Evolutionary conservation across 2,797 vertebrate species (phyloP), one percentile per base, ranked within the genome.

Genomic region (Coreius guichenoti): DNA sequence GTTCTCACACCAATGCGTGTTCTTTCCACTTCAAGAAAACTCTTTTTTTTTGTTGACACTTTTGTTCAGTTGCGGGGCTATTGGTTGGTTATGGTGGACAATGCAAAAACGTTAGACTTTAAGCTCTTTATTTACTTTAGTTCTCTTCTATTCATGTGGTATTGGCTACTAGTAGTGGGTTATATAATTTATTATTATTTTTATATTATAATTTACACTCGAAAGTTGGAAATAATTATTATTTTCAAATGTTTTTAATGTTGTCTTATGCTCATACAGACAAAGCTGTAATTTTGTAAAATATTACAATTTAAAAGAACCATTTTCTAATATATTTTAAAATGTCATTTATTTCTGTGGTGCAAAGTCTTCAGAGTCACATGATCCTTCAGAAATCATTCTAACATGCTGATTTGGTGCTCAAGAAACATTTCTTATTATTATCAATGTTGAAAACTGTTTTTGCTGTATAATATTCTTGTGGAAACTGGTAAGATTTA

Each of bases 1-100:
- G 73, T 61, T 58, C 70, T 85, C 67, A 45, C 80, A 81, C 78
- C 47, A 47, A 36, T 80, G 77, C 45, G n/a, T 68, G 63, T 80
- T 49, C 61, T 49, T 23, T 80, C 26, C 29, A 80, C 75, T 58
- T 77, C 73, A 23, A 39, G 31, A 58, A 58, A 77, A n/a, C 51
- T 16, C 5, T 21, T 9, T 69, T 73, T 72, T 74, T 29, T 11
- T 19, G 4, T 33, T 33, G 26, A 56, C 11, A 14, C 21, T 54
- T 54, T 54, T 76, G 6, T 76, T n/a, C 26, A 29, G 26, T 26
- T 13, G 29, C 7, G 1, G 63, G 63, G 29, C 6, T 68, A 36
- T 33, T 8, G 63, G 29, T 31, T 14, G 26, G 29, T 4, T 1
- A 75, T 51, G 19, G 29, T 58, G 75, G 54, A 3, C 36, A 61